These are phyloP conservation scores for Dyspetes luteomarginatus DNA, from an alignment of 2,888 invertebrate genomes.

Conservation along the genomic window DNA sequence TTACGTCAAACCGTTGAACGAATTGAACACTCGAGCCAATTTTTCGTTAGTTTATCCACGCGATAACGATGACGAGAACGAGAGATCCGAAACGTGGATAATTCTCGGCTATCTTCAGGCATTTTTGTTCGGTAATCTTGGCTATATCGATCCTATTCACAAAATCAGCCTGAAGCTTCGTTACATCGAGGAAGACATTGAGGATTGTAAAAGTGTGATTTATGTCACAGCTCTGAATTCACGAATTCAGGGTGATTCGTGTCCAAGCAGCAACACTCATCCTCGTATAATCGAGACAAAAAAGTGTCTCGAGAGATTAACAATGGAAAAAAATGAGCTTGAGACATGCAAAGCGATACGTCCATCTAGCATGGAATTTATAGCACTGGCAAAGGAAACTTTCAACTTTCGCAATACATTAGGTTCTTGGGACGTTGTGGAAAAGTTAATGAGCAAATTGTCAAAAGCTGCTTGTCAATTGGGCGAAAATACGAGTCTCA, in stretches of 20 bases:
- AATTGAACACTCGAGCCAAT: conserved; percentile 47
- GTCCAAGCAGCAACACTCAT: conserved; percentile 79
- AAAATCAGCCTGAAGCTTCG: conserved; percentile 90
- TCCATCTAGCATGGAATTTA: conserved; percentile 72
- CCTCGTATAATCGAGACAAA: conserved; percentile 66
- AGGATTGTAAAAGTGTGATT: conserved; percentile 85
- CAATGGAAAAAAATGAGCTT: conserved; percentile 67
- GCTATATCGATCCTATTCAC: conserved; percentile 91
- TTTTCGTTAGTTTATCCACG: conserved; percentile 5
- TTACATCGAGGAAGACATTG: conserved; percentile 89
- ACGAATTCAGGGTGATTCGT: conserved; percentile 80
- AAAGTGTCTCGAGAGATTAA: conserved; percentile 63
- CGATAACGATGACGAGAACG: conserved; percentile 52
- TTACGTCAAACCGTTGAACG: conserved; percentile 60
- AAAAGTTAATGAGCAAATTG: conserved; percentile 82
- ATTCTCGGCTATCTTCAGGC: conserved; percentile 77
- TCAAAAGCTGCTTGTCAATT: conserved; percentile 82
- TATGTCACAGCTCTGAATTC: conserved; percentile 86
- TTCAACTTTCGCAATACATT: conserved; percentile 80
- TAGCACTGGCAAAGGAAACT: conserved; percentile 75
- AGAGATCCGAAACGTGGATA: conserved; percentile 77
- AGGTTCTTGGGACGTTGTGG: conserved; percentile 81
- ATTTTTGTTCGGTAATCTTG: conserved; percentile 76
- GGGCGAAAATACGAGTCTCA: conserved; percentile 75
- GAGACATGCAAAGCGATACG: conserved; percentile 74